Base-by-base conservation (phyloP, 2,113 vertebrate species). In the Morone chrysops region DNA sequence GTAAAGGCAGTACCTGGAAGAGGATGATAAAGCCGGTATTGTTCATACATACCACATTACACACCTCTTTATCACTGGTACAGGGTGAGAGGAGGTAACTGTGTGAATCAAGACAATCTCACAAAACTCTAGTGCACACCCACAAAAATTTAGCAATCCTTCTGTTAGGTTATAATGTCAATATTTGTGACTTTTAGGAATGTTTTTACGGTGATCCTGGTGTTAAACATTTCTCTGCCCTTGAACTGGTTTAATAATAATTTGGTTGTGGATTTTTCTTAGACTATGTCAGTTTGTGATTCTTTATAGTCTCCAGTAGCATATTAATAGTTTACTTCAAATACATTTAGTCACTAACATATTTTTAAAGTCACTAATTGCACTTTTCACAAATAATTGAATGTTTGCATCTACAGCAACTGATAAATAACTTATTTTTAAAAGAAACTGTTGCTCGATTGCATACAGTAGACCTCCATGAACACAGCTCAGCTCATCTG, bases 11-110 rank as follows among this genome's bases (percentile, higher is more conserved):
- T 70, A 57, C 65, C 47, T 66, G 38, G 31, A 20, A 66, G 12
- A 63, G 38, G 6, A 22, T 67, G 53, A 63, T 22, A 54, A 38
- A 75, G 22, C 17, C 18, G 1, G 20, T n/a, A 54, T 84, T 74
- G 67, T 59, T 66, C 18, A 53, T 17, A n/a, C 25, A 56, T 54
- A 18, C 41, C 6, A 16, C 45, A 73, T 48, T 9, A 73, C 40
- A 75, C 36, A 20, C 51, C 16, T 66, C 41, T 62, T 51, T 50
- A 17, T 45, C 40, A 71, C 17, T n/a, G 72, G 8, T 11, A 22
- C 0, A 22, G 3, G 0, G 54, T 38, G 18, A 69, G 36, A 67
- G 6, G 41, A 68, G 8, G 76, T 59, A 4, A 22, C 4, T 22
- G 22, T 25, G n/a, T 40, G 59, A 47, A 48, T 22, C 40, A 68